Percentiles rank a stretch among this genome's conserved stretches.
These are phyloP conservation scores for Pheosia tremula DNA, from an alignment of 2,888 invertebrate species.

Conservation along the genomic window DNA sequence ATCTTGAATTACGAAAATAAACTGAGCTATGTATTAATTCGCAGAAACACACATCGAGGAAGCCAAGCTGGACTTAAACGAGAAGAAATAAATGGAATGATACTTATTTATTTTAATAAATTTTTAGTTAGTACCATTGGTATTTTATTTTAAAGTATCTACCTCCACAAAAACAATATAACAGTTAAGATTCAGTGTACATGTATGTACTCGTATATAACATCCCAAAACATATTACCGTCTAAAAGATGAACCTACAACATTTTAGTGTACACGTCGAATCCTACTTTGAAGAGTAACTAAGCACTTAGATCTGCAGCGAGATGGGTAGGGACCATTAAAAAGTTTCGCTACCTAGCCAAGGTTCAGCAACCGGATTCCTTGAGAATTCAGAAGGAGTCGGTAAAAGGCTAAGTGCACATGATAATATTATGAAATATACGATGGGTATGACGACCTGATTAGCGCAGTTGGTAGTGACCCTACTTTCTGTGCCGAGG, in stretches of 20 bases:
- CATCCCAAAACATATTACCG: too few relatives aligned
- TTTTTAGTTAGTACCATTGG: background rate
- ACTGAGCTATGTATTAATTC: constrained; percentile 8
- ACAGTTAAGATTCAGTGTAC: too few relatives aligned
- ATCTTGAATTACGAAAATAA: background rate
- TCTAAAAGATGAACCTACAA: background rate
- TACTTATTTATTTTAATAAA: background rate
- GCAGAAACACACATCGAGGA: constrained; percentile 18
- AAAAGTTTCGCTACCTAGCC: constrained; percentile 10
- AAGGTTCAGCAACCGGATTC: background rate
- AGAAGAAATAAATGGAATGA: constrained; percentile 7
- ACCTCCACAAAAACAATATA: too few relatives aligned
- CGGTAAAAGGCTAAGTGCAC: background rate
- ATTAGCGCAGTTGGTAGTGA: too few relatives aligned
- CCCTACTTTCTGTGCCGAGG: too few relatives aligned
- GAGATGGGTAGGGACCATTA: constrained; percentile 10
- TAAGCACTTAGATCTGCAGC: background rate
- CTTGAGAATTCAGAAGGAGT: background rate
- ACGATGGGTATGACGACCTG: too few relatives aligned
- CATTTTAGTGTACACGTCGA: background rate
- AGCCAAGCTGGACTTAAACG: constrained; percentile 7
- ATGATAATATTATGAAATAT: background rate
- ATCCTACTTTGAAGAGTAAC: background rate
- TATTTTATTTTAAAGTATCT: too few relatives aligned
- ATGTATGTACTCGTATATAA: too few relatives aligned